A percentile compares a stretch with the other conserved stretches of the same genome.
These are phyloP conservation scores for Carettochelys insculpta DNA, from an alignment of 2,113 vertebrate genomes.

Conservation along the genomic window DNA sequence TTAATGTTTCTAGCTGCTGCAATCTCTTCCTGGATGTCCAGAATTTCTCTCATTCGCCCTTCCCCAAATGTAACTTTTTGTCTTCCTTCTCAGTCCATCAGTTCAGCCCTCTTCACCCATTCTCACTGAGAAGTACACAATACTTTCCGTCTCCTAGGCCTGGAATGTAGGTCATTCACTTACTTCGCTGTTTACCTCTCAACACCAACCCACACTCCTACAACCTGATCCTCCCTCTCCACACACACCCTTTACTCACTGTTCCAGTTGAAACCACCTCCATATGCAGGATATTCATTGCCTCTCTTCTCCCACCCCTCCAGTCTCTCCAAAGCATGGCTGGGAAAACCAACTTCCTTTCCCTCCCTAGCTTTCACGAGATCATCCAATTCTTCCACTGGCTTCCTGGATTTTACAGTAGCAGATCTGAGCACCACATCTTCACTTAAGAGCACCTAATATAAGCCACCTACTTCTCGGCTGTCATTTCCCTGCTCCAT, in stretches of 20 bases:
- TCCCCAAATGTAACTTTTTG: not conserved
- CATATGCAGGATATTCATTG: not conserved
- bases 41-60: too few relatives aligned
- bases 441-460: not conserved
- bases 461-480: not conserved
- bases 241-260: not conserved
- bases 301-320: not conserved
- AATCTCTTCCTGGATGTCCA: not conserved
- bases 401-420: not conserved
- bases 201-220: not conserved
- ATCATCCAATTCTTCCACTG: not conserved
- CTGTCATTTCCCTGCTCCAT: not conserved
- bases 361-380: fast-evolving
- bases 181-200: not conserved
- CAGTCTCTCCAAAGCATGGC: not conserved
- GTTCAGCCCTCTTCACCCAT: not conserved
- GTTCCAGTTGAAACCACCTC: not conserved
- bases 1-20: not conserved
- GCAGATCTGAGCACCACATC: not conserved
- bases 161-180: not conserved
- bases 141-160: not conserved
- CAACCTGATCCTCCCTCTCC: not conserved
- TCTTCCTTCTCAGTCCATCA: not conserved
- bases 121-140: not conserved
- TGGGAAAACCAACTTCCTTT: not conserved